phyloP scores from a whole-genome alignment of 64 coral and sea anemone genomes.

The Montipora sp. region DNA sequence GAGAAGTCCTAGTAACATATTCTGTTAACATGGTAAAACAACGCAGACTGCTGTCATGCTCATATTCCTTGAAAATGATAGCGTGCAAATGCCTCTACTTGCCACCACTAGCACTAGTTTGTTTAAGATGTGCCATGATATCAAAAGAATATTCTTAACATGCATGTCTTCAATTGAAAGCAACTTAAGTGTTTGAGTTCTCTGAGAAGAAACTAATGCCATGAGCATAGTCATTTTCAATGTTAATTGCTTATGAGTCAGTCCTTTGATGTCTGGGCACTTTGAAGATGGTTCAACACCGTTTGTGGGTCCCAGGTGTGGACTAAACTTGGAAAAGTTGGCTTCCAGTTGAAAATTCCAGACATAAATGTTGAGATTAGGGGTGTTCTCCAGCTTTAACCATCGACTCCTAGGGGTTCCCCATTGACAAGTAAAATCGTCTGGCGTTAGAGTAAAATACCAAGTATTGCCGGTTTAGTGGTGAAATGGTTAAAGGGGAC shows the following conservation, averaged over 20 bases:
- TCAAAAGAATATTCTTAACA: slow-evolving; percentile 31
- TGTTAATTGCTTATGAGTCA: slow-evolving; percentile 48
- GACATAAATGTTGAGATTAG: slow-evolving; percentile 40
- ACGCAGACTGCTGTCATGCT: slow-evolving; percentile 35
- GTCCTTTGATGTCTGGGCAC: background rate
- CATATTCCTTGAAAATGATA: slow-evolving; percentile 60
- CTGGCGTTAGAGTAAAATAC: no score
- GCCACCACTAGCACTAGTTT: background rate
- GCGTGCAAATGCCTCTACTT: slow-evolving; percentile 44
- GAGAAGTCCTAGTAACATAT: slow-evolving; percentile 61
- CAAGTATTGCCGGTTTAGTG: no score
- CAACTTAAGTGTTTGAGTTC: slow-evolving; percentile 53
- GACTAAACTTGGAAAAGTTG: slow-evolving; percentile 27
- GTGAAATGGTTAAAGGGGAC: no score
- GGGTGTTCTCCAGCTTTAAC: slow-evolving; percentile 36
- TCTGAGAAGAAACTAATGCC: slow-evolving; percentile 41
- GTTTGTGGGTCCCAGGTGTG: slow-evolving; percentile 48
- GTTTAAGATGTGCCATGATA: slow-evolving; percentile 21
- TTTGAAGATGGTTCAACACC: slow-evolving; percentile 3
- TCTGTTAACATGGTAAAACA: slow-evolving; percentile 43
- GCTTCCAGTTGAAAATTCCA: slow-evolving; percentile 33
- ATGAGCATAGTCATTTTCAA: slow-evolving; percentile 49
- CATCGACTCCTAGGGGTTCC: no score
- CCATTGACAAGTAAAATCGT: no score
- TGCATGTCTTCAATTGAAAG: slow-evolving; percentile 58